Conservation (phyloP, 2,888 invertebrate species). For the Drosophila sordidula region DNA sequence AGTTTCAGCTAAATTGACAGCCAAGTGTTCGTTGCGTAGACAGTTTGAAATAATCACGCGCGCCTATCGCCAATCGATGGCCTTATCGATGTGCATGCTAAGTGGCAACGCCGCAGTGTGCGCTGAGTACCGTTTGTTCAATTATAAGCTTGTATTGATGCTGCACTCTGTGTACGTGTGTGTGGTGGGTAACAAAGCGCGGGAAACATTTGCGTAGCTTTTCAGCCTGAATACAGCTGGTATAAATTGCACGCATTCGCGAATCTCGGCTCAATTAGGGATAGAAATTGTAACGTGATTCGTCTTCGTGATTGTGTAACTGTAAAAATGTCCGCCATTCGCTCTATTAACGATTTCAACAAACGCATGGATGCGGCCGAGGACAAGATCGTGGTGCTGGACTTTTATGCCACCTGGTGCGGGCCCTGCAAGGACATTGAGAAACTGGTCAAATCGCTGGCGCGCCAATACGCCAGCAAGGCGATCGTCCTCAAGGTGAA, state of each 20-base stretch:
- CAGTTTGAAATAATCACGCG: not conserved
- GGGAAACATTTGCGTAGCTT: slow-evolving; percentile 4
- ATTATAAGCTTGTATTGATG: not conserved
- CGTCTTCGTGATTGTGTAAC: not conserved
- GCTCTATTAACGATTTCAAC: slow-evolving; percentile 54
- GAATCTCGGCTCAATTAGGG: not conserved
- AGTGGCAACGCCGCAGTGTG: slow-evolving; percentile 24
- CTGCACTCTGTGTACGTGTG: slow-evolving; percentile 5
- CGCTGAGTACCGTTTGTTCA: slow-evolving; percentile 32
- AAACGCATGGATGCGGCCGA: slow-evolving; percentile 63
- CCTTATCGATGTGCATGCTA: not conserved
- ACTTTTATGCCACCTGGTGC: slow-evolving; percentile 71
- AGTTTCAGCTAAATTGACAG: not conserved
- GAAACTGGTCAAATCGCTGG: slow-evolving; percentile 45
- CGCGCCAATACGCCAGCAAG: slow-evolving; percentile 52
- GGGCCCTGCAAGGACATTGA: slow-evolving; percentile 67
- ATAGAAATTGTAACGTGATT: not conserved
- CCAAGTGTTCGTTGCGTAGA: not conserved
- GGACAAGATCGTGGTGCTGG: slow-evolving; percentile 55
- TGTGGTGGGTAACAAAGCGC: slow-evolving; percentile 15
- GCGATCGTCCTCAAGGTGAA: slow-evolving; percentile 58
- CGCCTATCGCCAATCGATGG: slow-evolving; percentile 6
- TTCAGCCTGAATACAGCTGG: not conserved
- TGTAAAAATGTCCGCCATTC: slow-evolving; percentile 43
- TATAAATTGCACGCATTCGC: slow-evolving; percentile 9